Base-by-base conservation (phyloP, 2,888 invertebrate species). In the Drosophila subsilvestris region DNA sequence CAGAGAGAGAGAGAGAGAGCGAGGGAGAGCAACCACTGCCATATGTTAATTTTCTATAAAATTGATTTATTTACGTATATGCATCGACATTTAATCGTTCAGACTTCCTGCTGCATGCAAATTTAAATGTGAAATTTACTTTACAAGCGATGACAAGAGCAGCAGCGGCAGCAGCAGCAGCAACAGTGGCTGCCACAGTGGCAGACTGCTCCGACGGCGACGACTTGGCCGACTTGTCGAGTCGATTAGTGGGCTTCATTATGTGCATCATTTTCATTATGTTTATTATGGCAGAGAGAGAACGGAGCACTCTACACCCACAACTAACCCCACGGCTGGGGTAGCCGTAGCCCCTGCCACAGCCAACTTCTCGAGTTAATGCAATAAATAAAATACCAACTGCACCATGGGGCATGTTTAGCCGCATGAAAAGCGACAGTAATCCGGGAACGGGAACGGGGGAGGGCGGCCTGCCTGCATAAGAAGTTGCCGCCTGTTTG, bases 381-480 rank as follows among this genome's bases (percentile, higher is more conserved):
- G 87, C 79, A 84, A 86, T 86, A 86, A 86, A 86, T 86, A 86
- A 84, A 88, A 81, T 88, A 88, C 79, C 78, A 86, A 88, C 87
- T 86, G 89, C 85, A 86, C 88, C 88, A 74, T 62, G 80, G 84
- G 84, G 86, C 80, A 78, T 85, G 86, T 88, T 84, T 84, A 84
- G 83, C 78, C 88, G 88, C 80, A 83, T 80, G 88, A 88, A 88
- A 87, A 79, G 88, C 83, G 88, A 85, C 83, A 79, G 86, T 87
- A 77, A 82, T 79, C 87, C 82, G 70, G 37, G n/a, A n/a, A 37
- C 5, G 32, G 32, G 10, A 1, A 32, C 6, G 37, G 29, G 29
- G 29, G 10, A 2, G 27, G 9, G 10, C 9, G 10, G 29, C 29
- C 29, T 32, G 79, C 81, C 81, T 66, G 85, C 81, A 84, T 78